Percentiles rank a stretch among this genome's conserved stretches.
Evolutionary conservation across 2,797 vertebrate genomes (phyloP).

Genomic region (Sorex maritimensis): DNA sequence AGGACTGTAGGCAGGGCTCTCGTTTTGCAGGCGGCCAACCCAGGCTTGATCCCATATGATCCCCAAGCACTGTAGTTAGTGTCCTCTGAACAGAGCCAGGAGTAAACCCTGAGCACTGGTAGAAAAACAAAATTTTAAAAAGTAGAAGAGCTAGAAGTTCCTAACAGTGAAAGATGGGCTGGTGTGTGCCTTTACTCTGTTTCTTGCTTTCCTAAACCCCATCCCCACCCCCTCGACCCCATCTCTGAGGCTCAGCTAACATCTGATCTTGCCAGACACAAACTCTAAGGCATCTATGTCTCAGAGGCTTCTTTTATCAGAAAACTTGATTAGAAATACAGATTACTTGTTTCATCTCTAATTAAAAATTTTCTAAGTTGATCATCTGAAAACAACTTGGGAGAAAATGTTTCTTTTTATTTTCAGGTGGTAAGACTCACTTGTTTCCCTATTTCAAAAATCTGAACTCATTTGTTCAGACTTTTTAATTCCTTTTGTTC

Average conservation of each 20-base stretch:
- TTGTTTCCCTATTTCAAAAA: not conserved
- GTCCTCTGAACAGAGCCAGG: too few relatives aligned
- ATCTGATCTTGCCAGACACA: not conserved
- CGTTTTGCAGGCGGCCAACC: too few relatives aligned
- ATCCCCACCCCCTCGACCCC: not conserved
- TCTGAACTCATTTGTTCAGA: slow-evolving; percentile 23
- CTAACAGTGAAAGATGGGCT: too few relatives aligned
- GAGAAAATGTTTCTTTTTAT: not conserved
- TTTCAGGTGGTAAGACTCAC: not conserved
- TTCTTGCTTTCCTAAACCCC: not conserved
- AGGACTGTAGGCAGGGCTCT: too few relatives aligned
- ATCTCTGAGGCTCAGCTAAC: not conserved
- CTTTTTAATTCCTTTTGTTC: slow-evolving; percentile 52
- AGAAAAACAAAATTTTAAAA: too few relatives aligned
- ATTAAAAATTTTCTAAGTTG: not conserved
- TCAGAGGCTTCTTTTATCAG: not conserved
- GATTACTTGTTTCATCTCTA: slow-evolving; percentile 22
- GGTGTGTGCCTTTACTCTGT: not conserved
- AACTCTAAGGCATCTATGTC: not conserved
- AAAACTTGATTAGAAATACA: slow-evolving; percentile 25
- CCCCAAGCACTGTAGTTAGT: too few relatives aligned
- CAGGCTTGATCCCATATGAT: too few relatives aligned
- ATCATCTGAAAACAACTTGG: slow-evolving; percentile 52
- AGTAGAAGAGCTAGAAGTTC: not conserved
- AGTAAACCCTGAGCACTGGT: too few relatives aligned